Conservation (phyloP, 2,113 vertebrate species). For the Colossoma macropomum region DNA sequence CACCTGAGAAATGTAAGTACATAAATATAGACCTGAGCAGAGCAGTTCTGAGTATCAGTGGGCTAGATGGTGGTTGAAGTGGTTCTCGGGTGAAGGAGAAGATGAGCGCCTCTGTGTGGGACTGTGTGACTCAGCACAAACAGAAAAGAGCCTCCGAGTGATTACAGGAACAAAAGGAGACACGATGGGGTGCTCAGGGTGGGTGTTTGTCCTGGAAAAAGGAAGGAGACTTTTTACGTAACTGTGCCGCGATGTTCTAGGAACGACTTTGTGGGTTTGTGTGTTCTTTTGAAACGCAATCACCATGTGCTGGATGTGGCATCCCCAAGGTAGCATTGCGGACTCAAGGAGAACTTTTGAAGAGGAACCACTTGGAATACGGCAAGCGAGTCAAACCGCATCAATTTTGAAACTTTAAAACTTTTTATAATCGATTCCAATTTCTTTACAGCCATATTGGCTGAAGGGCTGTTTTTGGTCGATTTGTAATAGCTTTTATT, state of each 20-base stretch:
- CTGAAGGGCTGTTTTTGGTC: too few relatives aligned
- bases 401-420: background rate
- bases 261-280: constrained; percentile 25
- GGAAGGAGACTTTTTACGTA: constrained; percentile 49
- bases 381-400: background rate
- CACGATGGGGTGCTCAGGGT: constrained; percentile 36
- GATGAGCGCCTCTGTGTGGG: constrained; percentile 51
- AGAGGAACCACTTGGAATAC: background rate
- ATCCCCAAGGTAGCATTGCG: background rate
- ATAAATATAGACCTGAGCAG: constrained; percentile 19
- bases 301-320: background rate
- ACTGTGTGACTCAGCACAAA: constrained; percentile 56
- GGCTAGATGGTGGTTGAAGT: constrained; percentile 36
- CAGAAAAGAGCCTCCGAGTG: constrained; percentile 37
- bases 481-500: too few relatives aligned
- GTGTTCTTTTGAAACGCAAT: constrained; percentile 13
- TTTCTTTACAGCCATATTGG: too few relatives aligned
- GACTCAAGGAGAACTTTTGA: constrained; percentile 8
- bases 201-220: constrained; percentile 48
- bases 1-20: constrained; percentile 1
- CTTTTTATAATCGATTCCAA: too few relatives aligned
- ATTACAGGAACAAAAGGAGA: constrained; percentile 50
- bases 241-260: constrained; percentile 37
- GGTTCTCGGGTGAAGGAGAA: constrained; percentile 45
- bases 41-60: constrained; percentile 36